phyloP scores from a whole-genome alignment of 2,113 vertebrate genomes.

The Tragelaphus buxtoni region DNA sequence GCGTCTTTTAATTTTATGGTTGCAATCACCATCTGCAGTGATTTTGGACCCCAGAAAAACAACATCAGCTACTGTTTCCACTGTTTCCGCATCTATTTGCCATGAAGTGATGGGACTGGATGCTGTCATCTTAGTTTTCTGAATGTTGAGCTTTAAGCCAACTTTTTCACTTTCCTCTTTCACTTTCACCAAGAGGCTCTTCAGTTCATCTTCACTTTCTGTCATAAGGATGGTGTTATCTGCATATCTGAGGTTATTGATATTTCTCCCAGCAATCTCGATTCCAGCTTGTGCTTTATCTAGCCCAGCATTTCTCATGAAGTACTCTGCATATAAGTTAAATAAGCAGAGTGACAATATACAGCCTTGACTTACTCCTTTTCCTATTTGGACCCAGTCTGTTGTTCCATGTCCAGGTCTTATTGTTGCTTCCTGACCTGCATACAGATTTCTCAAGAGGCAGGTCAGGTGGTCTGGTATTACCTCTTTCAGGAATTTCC shows the following conservation, averaged over 20 bases:
- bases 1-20: not conserved
- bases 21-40: not conserved
- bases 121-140: not conserved
- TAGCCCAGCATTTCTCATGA: not conserved
- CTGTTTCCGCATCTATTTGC: not conserved
- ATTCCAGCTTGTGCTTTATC: not conserved
- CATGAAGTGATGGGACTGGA: not conserved
- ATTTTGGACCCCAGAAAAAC: not conserved
- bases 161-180: not conserved
- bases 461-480: not conserved
- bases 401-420: not conserved
- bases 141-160: not conserved
- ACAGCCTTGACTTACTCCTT: not conserved
- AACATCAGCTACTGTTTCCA: not conserved
- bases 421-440: not conserved
- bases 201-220: not conserved
- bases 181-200: not conserved
- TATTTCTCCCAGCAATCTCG: not conserved
- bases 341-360: not conserved
- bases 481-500: not conserved
- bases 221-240: not conserved
- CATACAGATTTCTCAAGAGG: not conserved
- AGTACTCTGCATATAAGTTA: not conserved
- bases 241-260: not conserved
- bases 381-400: not conserved